Evolutionary conservation across 2,888 invertebrate genomes (phyloP).

Genomic region (Xanthorhoe designata): DNA sequence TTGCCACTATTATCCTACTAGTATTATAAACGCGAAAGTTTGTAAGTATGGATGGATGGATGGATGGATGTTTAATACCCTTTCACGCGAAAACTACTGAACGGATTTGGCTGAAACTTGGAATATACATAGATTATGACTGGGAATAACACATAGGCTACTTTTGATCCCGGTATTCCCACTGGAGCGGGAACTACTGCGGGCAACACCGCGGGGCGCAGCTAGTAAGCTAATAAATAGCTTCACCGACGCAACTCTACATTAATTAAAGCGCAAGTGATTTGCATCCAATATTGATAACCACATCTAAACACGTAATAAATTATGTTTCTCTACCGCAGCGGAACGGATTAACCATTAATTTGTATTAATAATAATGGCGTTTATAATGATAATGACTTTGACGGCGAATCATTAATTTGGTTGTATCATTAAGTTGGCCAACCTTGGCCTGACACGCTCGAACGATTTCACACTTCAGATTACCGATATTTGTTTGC

Average conservation of each 20-base stretch:
- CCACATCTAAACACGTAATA: conserved; percentile 20
- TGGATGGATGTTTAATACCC: too few species aligned
- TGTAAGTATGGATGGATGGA: too few species aligned
- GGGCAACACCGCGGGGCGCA: too few species aligned
- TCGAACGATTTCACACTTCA: conserved; percentile 27
- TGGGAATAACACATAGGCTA: too few species aligned
- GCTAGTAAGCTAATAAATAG: neutral
- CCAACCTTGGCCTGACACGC: conserved; percentile 39
- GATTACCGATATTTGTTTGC: conserved; percentile 25
- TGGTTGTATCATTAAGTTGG: conserved; percentile 43
- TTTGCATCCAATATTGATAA: conserved; percentile 16
- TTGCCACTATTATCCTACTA: too few species aligned
- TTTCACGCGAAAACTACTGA: too few species aligned
- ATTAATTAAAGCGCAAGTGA: conserved; percentile 11
- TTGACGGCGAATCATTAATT: conserved; percentile 55
- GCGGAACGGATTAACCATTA: conserved; percentile 38
- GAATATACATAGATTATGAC: too few species aligned
- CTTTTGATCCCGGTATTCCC: too few species aligned
- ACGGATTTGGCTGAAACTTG: too few species aligned
- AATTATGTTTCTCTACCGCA: conserved; percentile 34
- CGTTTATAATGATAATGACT: conserved; percentile 41
- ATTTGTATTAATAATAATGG: conserved; percentile 48
- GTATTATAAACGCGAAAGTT: too few species aligned
- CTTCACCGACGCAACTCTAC: neutral
- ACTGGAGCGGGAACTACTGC: too few species aligned